Evolutionary conservation across 2,888 invertebrate species (phyloP), one percentile per base, ranked within the genome.

Genomic region (Oscheius sp.): DNA sequence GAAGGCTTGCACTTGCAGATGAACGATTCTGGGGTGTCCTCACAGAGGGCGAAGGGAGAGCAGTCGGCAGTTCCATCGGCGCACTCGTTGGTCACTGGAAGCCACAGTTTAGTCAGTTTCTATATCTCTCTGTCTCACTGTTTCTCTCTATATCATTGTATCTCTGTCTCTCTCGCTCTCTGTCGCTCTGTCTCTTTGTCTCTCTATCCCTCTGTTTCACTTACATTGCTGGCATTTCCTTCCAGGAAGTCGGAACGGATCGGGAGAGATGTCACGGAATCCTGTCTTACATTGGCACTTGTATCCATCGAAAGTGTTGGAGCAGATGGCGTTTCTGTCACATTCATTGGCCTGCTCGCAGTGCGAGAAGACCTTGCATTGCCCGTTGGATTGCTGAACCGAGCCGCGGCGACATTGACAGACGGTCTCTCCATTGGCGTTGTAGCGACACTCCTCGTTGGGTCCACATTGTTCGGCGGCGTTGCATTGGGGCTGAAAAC

Each of bases 241-340:
- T 53, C 87, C 87, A 1, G 87, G 87, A 2, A 77, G 63, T 42
- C 76, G 72, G 53, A 79, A 58, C 37, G 84, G 82, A 68, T 87
- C 86, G 33, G 84, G 81, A 1, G 86, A 86, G 0, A 81, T 79
- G 75, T 87, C 86, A 11, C 76, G 60, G 74, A 59, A 84, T 35
- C 84, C 85, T n/a, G 76, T 66, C 71, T 83, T 84, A 74, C 87
- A 88, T 63, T 86, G 84, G 73, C 86, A 86, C 65, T 83, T 80
- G 66, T 78, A 79, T 2, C 84, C 83, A 68, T 85, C 80, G 75
- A 83, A 86, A 9, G 85, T 83, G 76, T 86, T 86, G 21, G 86
- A 86, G 76, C 86, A 86, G 74, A 84, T 79, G 33, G 86, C 86
- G 57, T 85, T 85, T n/a, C 65, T 63, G 62, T 85, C 85, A 68